Evolutionary conservation across 2,888 invertebrate species (phyloP).

Genomic region (Macrosiphum euphorbiae): DNA sequence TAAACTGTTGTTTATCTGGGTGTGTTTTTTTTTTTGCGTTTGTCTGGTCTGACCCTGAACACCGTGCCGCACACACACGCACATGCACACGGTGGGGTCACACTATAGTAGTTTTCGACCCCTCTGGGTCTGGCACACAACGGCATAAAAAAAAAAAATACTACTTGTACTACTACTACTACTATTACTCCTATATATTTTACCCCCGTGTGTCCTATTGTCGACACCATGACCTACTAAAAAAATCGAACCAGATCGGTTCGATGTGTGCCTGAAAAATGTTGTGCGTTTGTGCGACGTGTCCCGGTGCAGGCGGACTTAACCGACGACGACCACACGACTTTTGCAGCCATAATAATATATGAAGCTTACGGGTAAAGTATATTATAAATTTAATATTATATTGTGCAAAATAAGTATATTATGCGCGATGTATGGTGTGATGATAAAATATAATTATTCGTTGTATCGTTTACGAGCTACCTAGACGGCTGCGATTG

Average conservation of each 20-base stretch:
- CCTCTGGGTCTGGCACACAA: conserved; percentile 47
- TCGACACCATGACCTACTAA: conserved; percentile 64
- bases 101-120: conserved; percentile 62
- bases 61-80: not conserved
- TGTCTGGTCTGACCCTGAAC: conserved; percentile 56
- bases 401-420: not conserved
- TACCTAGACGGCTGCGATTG: not conserved
- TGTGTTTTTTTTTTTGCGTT: conserved; percentile 45
- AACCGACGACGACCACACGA: not conserved
- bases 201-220: conserved; percentile 58
- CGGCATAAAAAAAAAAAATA: conserved; percentile 54
- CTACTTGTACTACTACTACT: conserved; percentile 29
- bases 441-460: not conserved
- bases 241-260: conserved; percentile 64
- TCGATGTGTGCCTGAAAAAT: conserved; percentile 55
- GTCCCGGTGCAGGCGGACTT: not conserved
- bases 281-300: conserved; percentile 51
- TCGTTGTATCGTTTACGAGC: not conserved
- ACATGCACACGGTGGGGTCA: conserved; percentile 36
- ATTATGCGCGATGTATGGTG: not conserved
- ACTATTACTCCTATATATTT: conserved; percentile 35
- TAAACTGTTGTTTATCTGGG: conserved; percentile 56
- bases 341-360: not conserved
- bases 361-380: not conserved
- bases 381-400: not conserved